Base-by-base conservation (phyloP, 2,113 vertebrate species). In the Bubalus kerabau region DNA sequence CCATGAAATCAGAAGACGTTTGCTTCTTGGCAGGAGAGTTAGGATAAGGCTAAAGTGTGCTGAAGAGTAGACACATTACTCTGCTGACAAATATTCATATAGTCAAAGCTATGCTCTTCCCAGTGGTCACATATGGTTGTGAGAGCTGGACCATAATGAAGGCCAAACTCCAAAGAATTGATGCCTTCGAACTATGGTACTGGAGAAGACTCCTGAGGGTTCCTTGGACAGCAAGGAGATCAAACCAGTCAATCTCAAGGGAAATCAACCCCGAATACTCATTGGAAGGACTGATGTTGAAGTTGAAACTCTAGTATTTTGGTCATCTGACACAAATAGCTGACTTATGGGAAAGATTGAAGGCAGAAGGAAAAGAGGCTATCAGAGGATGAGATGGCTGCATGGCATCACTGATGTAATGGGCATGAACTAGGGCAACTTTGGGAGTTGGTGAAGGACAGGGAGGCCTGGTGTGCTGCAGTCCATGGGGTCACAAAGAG, bases 111-210 rank as follows among this genome's bases (percentile, higher is more conserved):
- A 40, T 74, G 67, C 19, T 24, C 67, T 24, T 74, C 67, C 67
- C 36, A 74, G 67, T 40, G 19, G 19, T 71, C n/a, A 40, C 19
- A 71, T 6, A 71, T 0, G 10, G 67, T 11, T 71, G 19, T 71
- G 67, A 74, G 36, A 74, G 19, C 36, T 74, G 67, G 10, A 23
- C 36, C 67, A 74, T 40, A 74, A 40, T 6, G 67, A 40, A 74
- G 21, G 67, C 11, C 6, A 11, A 74, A 21, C 36, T 74, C n/a
- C 10, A 40, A 74, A 74, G 67, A 40, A 74, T 24, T 40, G n/a
- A 71, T 40, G 10, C n/a, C 67, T 71, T 40, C 0, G 0, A 12
- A 40, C 10, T 71, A 40, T 23, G 67, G n/a, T 71, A n/a, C 67
- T 71, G 19, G 2, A 23, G 67, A 71, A 71, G n/a, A 40, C 67